Conservation (phyloP, 2,888 invertebrate species). For the Euzophera pinguis region DNA sequence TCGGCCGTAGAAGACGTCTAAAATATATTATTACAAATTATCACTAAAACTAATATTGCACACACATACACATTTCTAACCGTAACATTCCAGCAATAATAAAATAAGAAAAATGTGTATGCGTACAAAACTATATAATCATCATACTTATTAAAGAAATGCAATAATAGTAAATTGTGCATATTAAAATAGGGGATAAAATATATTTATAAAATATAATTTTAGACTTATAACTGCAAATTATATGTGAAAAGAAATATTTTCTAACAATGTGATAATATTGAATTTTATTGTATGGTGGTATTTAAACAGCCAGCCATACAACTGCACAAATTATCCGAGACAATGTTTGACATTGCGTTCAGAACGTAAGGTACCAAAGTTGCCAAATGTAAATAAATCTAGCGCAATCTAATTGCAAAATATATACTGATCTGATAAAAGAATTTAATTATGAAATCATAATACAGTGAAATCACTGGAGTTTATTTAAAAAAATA, state of each 20-base stretch:
- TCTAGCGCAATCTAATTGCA: constrained; percentile 78
- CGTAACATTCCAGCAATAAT: constrained; percentile 49
- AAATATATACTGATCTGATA: constrained; percentile 41
- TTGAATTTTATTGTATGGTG: constrained; percentile 36
- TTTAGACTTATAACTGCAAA: constrained; percentile 69
- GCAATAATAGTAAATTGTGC: constrained; percentile 74
- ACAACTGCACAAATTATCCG: constrained; percentile 36
- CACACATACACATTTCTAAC: constrained; percentile 78
- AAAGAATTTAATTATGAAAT: constrained; percentile 34
- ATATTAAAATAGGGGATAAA: constrained; percentile 73
- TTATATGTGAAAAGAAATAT: constrained; percentile 58
- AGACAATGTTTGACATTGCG: constrained; percentile 69
- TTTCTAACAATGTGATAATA: constrained; percentile 54
- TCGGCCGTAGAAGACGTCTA: constrained; percentile 46
- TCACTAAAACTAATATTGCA: constrained; percentile 77
- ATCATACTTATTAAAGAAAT: constrained; percentile 59
- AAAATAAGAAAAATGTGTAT: constrained; percentile 70
- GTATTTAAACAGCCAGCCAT: constrained; percentile 24
- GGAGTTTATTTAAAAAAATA: constrained; percentile 56
- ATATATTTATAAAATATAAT: constrained; percentile 77
- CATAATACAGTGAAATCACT: constrained; percentile 37
- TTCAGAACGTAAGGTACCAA: constrained; percentile 28
- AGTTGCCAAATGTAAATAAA: constrained; percentile 48
- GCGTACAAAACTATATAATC: constrained; percentile 68
- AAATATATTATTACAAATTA: constrained; percentile 61